Evolutionary conservation across 2,113 vertebrate species (phyloP), one percentile per base, ranked within the genome.

Genomic region (Leptodactylus fuscus): DNA sequence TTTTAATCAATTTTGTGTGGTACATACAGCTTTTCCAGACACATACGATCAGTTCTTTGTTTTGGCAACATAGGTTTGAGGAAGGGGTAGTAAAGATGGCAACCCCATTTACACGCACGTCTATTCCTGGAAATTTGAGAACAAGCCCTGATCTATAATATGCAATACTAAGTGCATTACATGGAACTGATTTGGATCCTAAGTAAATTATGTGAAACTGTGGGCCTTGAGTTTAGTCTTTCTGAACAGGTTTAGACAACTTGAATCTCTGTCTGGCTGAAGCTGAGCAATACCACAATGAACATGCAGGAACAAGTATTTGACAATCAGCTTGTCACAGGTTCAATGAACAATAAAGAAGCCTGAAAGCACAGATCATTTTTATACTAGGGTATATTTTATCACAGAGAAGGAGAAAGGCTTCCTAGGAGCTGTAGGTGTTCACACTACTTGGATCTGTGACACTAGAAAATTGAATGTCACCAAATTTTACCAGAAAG

Each of bases 171-270:
- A 16, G 1, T 29, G 71, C 13, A 46, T 74, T 48, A 16, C 27
- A 46, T 15, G 12, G 15, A 34, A 34, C 5, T 0, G 62, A 67
- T 34, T 34, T 67, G 62, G 29, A 67, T 34, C n/a, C n/a, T n/a
- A n/a, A n/a, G n/a, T 32, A 49, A 16, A 20, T 76, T 11, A 51
- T 49, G 8, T 69, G 8, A 36, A 34, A 38, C 34, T 49, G 24
- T 32, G 27, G 46, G 44, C 24, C 46, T 76, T 32, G 18, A 49
- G 73, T 51, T 51, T 29, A 76, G 73, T 48, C 73, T 49, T 76
- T 18, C 27, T 32, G 3, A 73, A 73, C 70, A 73, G 70, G 38
- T 46, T n/a, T 24, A 76, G 46, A 76, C 24, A 51, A 27, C 38
- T 7, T 4, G 15, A 48, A 29, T 49, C 44, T 51, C 16, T 32